Evolutionary conservation across 2,797 vertebrate species (phyloP).

Genomic region (Apogon talboti): DNA sequence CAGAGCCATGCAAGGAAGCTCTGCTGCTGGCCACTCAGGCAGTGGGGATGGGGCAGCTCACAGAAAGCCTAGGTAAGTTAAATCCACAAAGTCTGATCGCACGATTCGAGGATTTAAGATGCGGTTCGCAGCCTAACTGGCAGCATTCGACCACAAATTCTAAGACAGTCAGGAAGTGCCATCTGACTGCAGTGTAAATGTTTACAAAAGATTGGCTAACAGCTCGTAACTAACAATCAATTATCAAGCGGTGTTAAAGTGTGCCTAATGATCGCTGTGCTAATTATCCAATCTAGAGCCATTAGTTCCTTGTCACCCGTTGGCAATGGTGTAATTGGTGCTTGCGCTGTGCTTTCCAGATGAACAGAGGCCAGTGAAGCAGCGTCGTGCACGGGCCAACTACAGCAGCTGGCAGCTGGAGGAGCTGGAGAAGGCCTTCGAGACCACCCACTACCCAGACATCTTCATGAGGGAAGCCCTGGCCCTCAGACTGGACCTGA

Average conservation of each 20-base stretch:
- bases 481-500: conserved; percentile 88
- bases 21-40: conserved; percentile 81
- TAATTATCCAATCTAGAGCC: conserved; percentile 87
- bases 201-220: conserved; percentile 86
- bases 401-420: conserved; percentile 93
- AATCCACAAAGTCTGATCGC: conserved; percentile 22
- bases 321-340: conserved; percentile 84
- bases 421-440: conserved; percentile 89
- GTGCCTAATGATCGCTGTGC: conserved; percentile 81
- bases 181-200: conserved; percentile 82
- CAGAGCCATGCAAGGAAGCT: conserved; percentile 85
- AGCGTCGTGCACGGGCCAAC: conserved; percentile 88
- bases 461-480: conserved; percentile 90
- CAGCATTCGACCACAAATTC: conserved; percentile 52
- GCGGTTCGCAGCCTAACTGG: conserved; percentile 38
- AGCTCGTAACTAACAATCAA: conserved; percentile 89
- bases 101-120: conserved; percentile 11
- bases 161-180: conserved; percentile 67
- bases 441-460: conserved; percentile 89
- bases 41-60: conserved; percentile 65
- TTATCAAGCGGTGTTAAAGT: conserved; percentile 81
- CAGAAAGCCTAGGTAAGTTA: conserved; percentile 82
- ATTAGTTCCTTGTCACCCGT: conserved; percentile 85
- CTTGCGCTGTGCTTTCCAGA: conserved; percentile 84
- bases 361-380: conserved; percentile 88